Evolutionary conservation across 2,888 invertebrate species (phyloP), one percentile per base, ranked within the genome.

Genomic region (Platycheirus albimanus): DNA sequence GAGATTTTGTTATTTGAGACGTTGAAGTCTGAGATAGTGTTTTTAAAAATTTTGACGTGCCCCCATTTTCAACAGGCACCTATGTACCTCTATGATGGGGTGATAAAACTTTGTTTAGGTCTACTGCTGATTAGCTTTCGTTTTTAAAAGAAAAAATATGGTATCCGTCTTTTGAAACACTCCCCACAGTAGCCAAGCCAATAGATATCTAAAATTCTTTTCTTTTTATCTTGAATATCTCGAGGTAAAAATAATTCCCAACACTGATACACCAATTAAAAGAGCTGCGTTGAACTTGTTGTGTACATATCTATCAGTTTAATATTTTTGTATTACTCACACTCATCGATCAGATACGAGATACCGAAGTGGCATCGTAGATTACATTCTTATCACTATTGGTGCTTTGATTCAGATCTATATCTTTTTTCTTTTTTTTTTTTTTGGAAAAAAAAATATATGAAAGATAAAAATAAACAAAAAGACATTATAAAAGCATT

Each of bases 401-500:
- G 2, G 11, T 45, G 19, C 45, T 45, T 30, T 24, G 61, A 61
- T 45, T 61, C 45, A 45, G 45, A 61, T 61, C 19, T 43, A 61
- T 61, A n/a, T n/a, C n/a, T n/a, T n/a, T n/a, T n/a, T n/a, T n/a
- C n/a, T n/a, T n/a, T n/a, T n/a, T n/a, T n/a, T n/a, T n/a, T n/a
- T 45, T 45, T 45, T 17, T 11, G 19, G 10, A 38, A 61, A 54
- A 36, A 10, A 38, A 54, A 58, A 47, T 45, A 8, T n/a, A 11
- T 17, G 8, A 1, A 36, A 30, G 41, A 61, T 33, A 61, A 51
- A 58, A 69, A 36, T 30, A 13, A 69, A 54, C 19, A 36, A 19
- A 33, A 30, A n/a, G 67, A 63, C 43, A 77, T 83, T 61, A 83
- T 83, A 83, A 83, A 83, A 67, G 77, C 77, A 43, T 67, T 66